Conservation (phyloP, 2,888 invertebrate species). For the Tromatobia lineatoria region DNA sequence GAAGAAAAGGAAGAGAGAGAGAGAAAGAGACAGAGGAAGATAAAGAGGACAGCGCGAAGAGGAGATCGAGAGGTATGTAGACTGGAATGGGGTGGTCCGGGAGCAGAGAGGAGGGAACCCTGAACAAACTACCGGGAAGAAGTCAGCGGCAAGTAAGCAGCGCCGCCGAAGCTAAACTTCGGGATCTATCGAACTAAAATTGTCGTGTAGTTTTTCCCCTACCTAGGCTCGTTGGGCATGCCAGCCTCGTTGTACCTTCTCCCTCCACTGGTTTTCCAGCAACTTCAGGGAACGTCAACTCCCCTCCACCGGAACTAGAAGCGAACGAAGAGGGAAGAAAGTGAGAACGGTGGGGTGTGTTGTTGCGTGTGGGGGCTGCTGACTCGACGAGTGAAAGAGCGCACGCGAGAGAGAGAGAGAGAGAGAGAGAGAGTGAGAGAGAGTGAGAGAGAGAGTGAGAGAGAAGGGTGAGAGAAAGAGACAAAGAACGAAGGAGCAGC, state of each 20-base stretch:
- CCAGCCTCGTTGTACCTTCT: conserved; percentile 29
- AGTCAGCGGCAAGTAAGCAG: conserved; percentile 84
- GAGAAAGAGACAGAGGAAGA: conserved; percentile 72
- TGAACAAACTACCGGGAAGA: conserved; percentile 85
- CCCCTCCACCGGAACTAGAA: conserved; percentile 41
- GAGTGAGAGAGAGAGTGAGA: conserved; percentile 67
- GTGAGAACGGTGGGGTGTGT: conserved; percentile 73
- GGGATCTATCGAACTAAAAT: conserved; percentile 85
- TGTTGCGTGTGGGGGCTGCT: conserved; percentile 55
- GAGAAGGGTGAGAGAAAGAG: conserved; percentile 62
- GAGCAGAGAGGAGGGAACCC: conserved; percentile 63
- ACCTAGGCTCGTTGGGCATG: conserved; percentile 56
- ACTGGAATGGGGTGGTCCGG: conserved; percentile 69
- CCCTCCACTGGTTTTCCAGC: conserved; percentile 39
- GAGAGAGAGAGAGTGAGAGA: conserved; percentile 61
- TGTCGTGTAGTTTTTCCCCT: conserved; percentile 83
- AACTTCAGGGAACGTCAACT: conserved; percentile 24
- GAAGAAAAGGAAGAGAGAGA: conserved; percentile 77
- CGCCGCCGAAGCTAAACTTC: conserved; percentile 84
- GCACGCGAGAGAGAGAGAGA: conserved; percentile 64
- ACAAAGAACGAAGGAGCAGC: conserved; percentile 63
- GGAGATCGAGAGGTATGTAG: conserved; percentile 58
- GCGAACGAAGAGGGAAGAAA: conserved; percentile 80
- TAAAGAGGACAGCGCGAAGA: conserved; percentile 68
- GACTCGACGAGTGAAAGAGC: conserved; percentile 66